A percentile compares a stretch with the other conserved stretches of the same genome.
Evolutionary conservation across 2,797 vertebrate species (phyloP).

Genomic region (Simalia tracyae): DNA sequence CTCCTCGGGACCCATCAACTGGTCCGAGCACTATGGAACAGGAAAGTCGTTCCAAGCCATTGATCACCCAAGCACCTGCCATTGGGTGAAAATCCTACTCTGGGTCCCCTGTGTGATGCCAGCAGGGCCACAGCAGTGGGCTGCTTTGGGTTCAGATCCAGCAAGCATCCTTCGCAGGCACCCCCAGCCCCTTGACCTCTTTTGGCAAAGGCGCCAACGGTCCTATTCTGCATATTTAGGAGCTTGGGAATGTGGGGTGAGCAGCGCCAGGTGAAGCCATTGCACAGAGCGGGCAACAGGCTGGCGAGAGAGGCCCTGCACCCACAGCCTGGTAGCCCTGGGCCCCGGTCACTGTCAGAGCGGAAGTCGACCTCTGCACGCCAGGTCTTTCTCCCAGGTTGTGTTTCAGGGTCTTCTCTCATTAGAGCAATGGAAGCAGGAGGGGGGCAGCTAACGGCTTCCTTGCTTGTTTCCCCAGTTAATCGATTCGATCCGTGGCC

Average conservation of each 20-base stretch:
- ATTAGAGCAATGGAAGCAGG: background rate
- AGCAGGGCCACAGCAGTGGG: background rate
- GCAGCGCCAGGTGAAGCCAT: background rate
- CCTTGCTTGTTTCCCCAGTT: slow-evolving; percentile 32
- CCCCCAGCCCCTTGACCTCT: no score
- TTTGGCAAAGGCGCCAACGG: background rate
- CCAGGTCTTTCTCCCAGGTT: background rate
- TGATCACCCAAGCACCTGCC: background rate
- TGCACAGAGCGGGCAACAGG: background rate
- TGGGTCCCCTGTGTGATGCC: no score
- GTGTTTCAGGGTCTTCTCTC: background rate
- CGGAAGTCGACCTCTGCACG: no score
- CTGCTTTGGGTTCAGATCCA: background rate
- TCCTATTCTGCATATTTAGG: background rate
- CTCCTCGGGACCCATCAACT: rapidly evolving
- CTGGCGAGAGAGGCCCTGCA: background rate
- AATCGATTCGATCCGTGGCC: slow-evolving; percentile 49
- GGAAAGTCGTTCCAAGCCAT: background rate
- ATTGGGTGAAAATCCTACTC: background rate
- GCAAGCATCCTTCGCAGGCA: background rate
- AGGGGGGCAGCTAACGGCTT: background rate
- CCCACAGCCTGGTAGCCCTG: background rate
- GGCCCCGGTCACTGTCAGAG: background rate
- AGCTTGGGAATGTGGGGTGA: background rate
- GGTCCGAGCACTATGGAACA: background rate